Conservation (phyloP, 92 coral and sea anemone genomes). For the Pocillopora meandrina region DNA sequence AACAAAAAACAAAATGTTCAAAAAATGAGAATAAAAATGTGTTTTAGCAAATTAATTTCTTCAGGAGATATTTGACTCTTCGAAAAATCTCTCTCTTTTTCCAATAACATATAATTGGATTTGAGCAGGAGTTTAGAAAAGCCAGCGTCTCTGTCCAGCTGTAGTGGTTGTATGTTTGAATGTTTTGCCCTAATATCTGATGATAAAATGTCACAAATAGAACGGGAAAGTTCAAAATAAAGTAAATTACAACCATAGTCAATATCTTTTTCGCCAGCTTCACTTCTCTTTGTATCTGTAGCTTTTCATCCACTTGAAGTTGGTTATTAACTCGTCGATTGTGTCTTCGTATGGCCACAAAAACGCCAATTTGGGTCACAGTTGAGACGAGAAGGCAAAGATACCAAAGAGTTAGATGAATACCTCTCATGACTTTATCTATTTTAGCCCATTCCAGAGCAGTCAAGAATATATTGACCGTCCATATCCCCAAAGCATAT, state of each 20-base stretch:
- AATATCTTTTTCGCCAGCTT: too few species aligned
- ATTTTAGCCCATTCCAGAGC: constrained; percentile 72
- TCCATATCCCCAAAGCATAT: constrained; percentile 58
- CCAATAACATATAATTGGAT: constrained; percentile 75
- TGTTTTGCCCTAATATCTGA: constrained; percentile 22
- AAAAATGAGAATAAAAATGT: background rate
- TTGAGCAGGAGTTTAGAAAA: constrained; percentile 65
- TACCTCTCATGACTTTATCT: constrained; percentile 47
- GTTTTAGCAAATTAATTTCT: background rate
- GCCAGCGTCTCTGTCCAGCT: constrained; percentile 79
- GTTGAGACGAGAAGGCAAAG: constrained; percentile 54
- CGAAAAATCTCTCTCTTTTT: constrained; percentile 56
- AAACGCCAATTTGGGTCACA: constrained; percentile 31
- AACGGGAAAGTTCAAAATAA: constrained; percentile 49
- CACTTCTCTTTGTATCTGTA: background rate
- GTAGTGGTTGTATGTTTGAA: constrained; percentile 39
- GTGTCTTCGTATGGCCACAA: constrained; percentile 49
- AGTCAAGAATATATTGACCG: constrained; percentile 50
- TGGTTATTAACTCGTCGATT: background rate
- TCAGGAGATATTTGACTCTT: constrained; percentile 24
- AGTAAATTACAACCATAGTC: too few species aligned
- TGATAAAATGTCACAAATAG: constrained; percentile 49
- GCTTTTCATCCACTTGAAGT: background rate
- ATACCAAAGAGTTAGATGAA: constrained; percentile 60
- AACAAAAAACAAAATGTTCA: background rate